Evolutionary conservation across 2,797 vertebrate genomes (phyloP).

Genomic region (Gouania willdenowi): DNA sequence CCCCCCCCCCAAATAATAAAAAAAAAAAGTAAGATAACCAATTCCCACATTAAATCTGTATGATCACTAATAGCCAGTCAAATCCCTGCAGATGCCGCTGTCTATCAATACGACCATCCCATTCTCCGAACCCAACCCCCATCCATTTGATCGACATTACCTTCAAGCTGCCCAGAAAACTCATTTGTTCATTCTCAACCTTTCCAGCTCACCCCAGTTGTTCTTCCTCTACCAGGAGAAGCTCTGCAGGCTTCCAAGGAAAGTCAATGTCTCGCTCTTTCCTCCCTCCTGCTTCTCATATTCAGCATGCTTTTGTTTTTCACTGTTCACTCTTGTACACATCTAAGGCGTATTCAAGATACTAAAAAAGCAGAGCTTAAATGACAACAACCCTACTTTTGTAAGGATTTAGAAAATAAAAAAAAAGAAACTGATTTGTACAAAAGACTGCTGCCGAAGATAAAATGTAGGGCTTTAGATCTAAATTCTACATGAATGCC

Average conservation of each 20-base stretch:
- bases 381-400: slow-evolving; percentile 66
- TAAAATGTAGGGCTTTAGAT: slow-evolving; percentile 73
- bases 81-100: slow-evolving; percentile 48
- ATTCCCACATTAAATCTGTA: slow-evolving; percentile 34
- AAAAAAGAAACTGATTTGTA: slow-evolving; percentile 60
- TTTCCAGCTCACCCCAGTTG: slow-evolving; percentile 46
- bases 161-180: slow-evolving; percentile 34
- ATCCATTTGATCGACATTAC: slow-evolving; percentile 55
- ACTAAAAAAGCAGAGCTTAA: slow-evolving; percentile 72
- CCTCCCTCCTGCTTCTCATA: slow-evolving; percentile 42
- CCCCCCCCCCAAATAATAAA: slow-evolving; percentile 20
- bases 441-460: slow-evolving; percentile 68
- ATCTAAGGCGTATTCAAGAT: slow-evolving; percentile 54
- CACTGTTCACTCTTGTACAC: slow-evolving; percentile 47
- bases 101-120: slow-evolving; percentile 58
- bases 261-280: slow-evolving; percentile 51
- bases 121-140: slow-evolving; percentile 34
- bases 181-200: slow-evolving; percentile 38
- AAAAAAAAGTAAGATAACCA: slow-evolving; percentile 6
- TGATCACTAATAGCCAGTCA: slow-evolving; percentile 42
- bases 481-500: slow-evolving; percentile 73
- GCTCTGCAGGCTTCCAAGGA: slow-evolving; percentile 50
- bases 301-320: slow-evolving; percentile 43
- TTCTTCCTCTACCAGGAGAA: slow-evolving; percentile 43
- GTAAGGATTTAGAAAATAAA: slow-evolving; percentile 57